Evolutionary conservation across 30 jellyfish, hydroid and myxozoan genomes (phyloP), one percentile per base, ranked within the genome.

Genomic region (Aurelia sp.): DNA sequence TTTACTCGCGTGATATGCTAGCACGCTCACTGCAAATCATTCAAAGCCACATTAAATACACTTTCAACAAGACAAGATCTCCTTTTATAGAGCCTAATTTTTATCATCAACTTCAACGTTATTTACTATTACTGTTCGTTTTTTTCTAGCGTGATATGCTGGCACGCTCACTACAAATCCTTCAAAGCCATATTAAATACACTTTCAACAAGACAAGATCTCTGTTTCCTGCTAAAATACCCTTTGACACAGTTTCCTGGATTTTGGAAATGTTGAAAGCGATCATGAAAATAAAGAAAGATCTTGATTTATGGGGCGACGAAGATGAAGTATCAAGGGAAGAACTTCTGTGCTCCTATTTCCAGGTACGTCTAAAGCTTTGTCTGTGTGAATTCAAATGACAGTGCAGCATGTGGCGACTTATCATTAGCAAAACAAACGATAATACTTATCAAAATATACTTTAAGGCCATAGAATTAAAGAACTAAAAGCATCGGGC

Each of bases 211-310:
- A 71, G 73, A 72, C 62, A 19, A 71, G 74, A 13, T 62, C 51
- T 18, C 73, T 82, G 11, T 82, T 74, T 48, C 91, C 91, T 41
- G 30, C 81, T 30, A 82, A 70, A 15, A 52, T 82, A 20, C 77
- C 81, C 20, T 82, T 82, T 31, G 91, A 82, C 23, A 62, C 84
- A 30, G 81, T 82, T 9, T 69, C 91, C 6, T 82, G 91, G 91
- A 82, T 82, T 20, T 48, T 82, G 35, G 91, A 82, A 31, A 82
- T 71, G 85, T 71, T 82, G 27, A 82, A 58, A 60, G 91, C 91
- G 20, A 70, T 82, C 30, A 58, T 82, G 18, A 69, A 74, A 27
- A 69, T 82, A 51, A 57, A 82, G 37, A 65, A 58, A n/a, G 77
- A 82, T 44, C 77, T 81, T 37, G 84, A 84, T 6, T n/a, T 82